Conservation (phyloP, 2,797 vertebrate genomes). For the Limosa lapponica region DNA sequence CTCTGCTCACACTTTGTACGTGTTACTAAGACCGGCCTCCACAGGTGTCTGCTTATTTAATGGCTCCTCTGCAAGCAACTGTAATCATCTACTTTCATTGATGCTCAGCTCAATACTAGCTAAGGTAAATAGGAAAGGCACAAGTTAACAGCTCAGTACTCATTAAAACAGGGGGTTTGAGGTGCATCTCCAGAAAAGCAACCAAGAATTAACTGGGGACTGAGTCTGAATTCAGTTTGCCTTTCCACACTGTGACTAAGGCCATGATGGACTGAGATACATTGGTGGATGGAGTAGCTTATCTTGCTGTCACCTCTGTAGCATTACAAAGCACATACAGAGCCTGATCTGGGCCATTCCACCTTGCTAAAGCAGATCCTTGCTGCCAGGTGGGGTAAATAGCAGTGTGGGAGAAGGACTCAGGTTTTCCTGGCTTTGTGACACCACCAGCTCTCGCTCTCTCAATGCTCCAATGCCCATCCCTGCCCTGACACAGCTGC, state of each 20-base stretch:
- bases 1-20: background rate
- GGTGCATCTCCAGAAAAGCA: accelerated
- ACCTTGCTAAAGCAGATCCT: background rate
- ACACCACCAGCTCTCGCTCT: background rate
- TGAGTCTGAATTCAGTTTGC: background rate
- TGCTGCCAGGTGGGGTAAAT: background rate
- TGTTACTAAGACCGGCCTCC: accelerated
- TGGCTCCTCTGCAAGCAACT: background rate
- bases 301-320: background rate
- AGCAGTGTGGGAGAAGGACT: background rate
- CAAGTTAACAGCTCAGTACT: background rate
- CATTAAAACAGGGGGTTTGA: background rate
- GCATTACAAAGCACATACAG: accelerated
- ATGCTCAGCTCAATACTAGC: background rate
- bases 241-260: background rate
- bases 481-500: background rate
- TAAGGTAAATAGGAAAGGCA: background rate
- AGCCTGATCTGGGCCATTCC: background rate
- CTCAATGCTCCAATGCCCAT: background rate
- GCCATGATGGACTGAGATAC: accelerated
- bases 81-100: background rate
- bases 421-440: background rate
- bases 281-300: accelerated
- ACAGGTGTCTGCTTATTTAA: background rate
- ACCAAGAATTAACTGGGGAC: background rate